These are phyloP conservation scores for Florisuga fusca DNA, from an alignment of 2,797 vertebrate species.

Conservation along the genomic window DNA sequence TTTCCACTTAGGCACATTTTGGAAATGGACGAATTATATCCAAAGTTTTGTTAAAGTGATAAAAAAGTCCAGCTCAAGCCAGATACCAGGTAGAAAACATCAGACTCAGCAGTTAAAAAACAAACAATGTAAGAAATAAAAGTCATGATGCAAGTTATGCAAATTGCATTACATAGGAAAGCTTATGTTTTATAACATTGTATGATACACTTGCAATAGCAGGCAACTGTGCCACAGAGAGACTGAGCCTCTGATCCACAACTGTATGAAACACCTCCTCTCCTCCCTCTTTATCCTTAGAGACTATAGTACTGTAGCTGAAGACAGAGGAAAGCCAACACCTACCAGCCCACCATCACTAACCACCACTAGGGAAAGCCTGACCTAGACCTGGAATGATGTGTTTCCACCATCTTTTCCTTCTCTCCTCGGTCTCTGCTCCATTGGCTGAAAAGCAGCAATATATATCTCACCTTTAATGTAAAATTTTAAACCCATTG, in stretches of 20 bases:
- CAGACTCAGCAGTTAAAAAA: neutral
- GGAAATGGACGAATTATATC: neutral
- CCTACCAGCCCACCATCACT: neutral
- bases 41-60: neutral
- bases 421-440: neutral
- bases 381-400: neutral
- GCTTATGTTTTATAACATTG: neutral
- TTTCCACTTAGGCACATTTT: neutral
- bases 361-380: neutral
- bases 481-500: neutral
- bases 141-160: neutral
- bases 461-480: neutral
- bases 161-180: neutral
- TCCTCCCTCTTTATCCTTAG: neutral
- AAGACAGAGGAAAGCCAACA: neutral
- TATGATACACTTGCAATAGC: neutral
- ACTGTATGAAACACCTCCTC: neutral
- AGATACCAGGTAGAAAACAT: neutral
- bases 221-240: neutral
- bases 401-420: neutral
- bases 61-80: neutral
- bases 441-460: neutral
- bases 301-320: neutral
- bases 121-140: neutral
- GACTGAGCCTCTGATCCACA: neutral